A percentile compares a stretch with the other conserved stretches of the same genome.
Evolutionary conservation across 2,888 invertebrate species (phyloP).

Genomic region (Lysandra coridon): DNA sequence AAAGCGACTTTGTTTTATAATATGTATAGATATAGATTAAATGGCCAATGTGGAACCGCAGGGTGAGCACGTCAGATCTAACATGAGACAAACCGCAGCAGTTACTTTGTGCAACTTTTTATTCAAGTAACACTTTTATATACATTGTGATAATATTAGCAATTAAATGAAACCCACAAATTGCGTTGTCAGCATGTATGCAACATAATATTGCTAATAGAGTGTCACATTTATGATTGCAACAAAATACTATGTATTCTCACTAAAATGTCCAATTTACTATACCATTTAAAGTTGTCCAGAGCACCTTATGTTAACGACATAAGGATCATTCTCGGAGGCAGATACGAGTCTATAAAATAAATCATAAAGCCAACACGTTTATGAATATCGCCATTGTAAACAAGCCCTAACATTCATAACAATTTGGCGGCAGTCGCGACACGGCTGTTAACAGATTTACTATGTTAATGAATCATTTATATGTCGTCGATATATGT

Average conservation of each 20-base stretch:
- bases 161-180: neutral
- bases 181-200: neutral
- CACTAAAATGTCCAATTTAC: neutral
- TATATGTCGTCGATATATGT: constrained; percentile 15
- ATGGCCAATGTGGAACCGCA: too few relatives aligned
- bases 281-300: neutral
- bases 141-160: too few relatives aligned
- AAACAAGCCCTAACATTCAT: constrained; percentile 14
- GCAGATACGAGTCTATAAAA: neutral
- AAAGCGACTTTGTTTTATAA: too few relatives aligned
- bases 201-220: neutral
- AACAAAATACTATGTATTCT: constrained; percentile 35
- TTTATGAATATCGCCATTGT: neutral
- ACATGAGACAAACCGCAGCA: too few relatives aligned
- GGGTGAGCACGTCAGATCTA: too few relatives aligned
- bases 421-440: constrained; percentile 8
- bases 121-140: too few relatives aligned
- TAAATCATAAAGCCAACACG: constrained; percentile 9
- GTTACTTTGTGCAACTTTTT: too few relatives aligned
- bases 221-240: neutral
- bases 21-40: too few relatives aligned
- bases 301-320: neutral
- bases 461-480: constrained; percentile 27
- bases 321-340: neutral
- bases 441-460: constrained; percentile 19